Percentiles rank a stretch among this genome's conserved stretches.
Conservation (phyloP, 2,888 invertebrate genomes). For the Rotaria socialis region DNA sequence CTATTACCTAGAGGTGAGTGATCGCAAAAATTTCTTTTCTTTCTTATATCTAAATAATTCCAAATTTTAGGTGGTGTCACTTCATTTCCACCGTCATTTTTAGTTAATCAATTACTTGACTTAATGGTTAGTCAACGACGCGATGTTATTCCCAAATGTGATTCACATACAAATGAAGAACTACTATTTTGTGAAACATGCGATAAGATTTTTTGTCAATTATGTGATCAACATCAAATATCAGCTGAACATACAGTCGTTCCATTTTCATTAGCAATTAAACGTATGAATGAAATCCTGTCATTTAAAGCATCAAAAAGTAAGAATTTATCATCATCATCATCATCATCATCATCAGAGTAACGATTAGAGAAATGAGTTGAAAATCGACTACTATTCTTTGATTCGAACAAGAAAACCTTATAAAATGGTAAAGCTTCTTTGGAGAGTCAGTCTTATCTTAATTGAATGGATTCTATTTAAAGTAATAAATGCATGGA, state of each 20-base stretch:
- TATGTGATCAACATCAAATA: conserved; percentile 65
- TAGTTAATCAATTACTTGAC: conserved; percentile 86
- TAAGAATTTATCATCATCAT: conserved; percentile 47
- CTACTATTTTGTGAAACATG: conserved; percentile 87
- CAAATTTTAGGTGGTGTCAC: conserved; percentile 67
- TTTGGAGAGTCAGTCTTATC: too few relatives aligned
- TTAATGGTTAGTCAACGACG: conserved; percentile 79
- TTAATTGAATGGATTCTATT: too few relatives aligned
- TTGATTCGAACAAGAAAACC: too few relatives aligned
- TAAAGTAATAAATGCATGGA: too few relatives aligned
- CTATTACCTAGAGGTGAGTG: conserved; percentile 68
- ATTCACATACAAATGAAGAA: conserved; percentile 71
- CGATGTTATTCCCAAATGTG: conserved; percentile 89
- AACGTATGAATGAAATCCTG: conserved; percentile 88
- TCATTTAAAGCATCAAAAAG: conserved; percentile 87
- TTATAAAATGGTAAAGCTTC: too few relatives aligned
- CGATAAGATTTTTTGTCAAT: conserved; percentile 82
- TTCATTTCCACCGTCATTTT: conserved; percentile 68
- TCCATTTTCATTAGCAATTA: conserved; percentile 83
- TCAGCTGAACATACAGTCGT: conserved; percentile 52
- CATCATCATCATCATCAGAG: too few relatives aligned
- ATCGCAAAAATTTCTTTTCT: too few relatives aligned
- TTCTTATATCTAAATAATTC: background rate
- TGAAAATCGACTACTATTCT: too few relatives aligned
- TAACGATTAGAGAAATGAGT: too few relatives aligned